Percentiles rank a stretch among this genome's conserved stretches.
Conservation (phyloP, 2,113 vertebrate species). For the Ptyas mucosa region DNA sequence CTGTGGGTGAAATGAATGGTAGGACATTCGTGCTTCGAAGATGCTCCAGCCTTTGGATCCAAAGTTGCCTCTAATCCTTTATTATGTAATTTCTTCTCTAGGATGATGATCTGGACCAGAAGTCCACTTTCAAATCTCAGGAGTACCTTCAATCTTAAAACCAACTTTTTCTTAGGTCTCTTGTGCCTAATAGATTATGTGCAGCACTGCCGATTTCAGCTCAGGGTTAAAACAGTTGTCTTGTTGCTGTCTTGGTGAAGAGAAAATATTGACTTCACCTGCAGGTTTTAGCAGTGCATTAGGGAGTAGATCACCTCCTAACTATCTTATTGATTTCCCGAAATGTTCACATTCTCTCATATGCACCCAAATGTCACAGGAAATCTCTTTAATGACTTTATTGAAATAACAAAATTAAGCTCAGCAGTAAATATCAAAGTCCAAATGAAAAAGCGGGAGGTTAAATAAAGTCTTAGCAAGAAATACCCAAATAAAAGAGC, state of each 20-base stretch:
- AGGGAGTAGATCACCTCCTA: neutral
- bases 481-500: neutral
- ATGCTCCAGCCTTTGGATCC: neutral
- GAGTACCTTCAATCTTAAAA: neutral
- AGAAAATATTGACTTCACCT: neutral
- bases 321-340: neutral
- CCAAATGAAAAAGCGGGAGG: neutral
- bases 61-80: neutral
- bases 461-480: neutral
- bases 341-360: neutral
- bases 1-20: constrained; percentile 4
- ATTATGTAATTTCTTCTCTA: constrained; percentile 9
- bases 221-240: neutral
- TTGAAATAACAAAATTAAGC: neutral
- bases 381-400: neutral
- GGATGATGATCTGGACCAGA: neutral
- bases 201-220: neutral
- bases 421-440: neutral
- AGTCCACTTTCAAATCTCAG: neutral
- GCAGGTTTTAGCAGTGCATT: neutral
- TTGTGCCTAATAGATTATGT: neutral
- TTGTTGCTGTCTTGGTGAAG: neutral
- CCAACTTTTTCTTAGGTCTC: neutral
- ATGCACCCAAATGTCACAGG: neutral
- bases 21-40: neutral